Evolutionary conservation across 2,113 vertebrate species (phyloP), one percentile per base, ranked within the genome.

Genomic region (Bubo blakistoni): DNA sequence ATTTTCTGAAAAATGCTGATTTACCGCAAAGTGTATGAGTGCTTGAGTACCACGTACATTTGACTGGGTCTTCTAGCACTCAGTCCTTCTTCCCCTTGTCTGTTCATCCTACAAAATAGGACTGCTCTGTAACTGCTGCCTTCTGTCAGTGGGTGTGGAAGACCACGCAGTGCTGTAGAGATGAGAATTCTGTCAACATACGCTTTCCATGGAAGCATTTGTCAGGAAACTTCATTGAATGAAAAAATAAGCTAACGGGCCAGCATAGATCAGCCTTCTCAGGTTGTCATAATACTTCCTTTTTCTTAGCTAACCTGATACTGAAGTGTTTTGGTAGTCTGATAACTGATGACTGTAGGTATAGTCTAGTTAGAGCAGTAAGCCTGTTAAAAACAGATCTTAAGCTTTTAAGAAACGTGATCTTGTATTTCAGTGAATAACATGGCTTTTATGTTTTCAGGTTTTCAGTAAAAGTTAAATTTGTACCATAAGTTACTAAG

Each of bases 41-140:
- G 36, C n/a, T 24, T 26, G 55, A 66, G 32, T 67, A 40, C 22
- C 9, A 25, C 2, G 7, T 25, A 7, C 0, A 0, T 26, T 66
- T 62, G 27, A 2, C 29, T 70, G 42, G 15, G 8, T 78, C 10
- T 42, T 38, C 47, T 80, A 54, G 34, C 27, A 2, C 29, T 63
- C 57, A 9, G 0, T 69, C 38, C 2, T 5, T 46, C 8, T 29
- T 47, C 11, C 30, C 46, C 20, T 54, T 3, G 5, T 34, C 13
- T 44, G 14, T 32, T 46, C 10, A 4, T 72, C 16, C 20, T 11
- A 6, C 7, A 27, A 42, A 54, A 38, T 11, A 9, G 16, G 29
- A 19, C 30, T 47, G 32, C 52, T 69, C 42, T 30, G 18, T 13
- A 18, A 42, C 63, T 49, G 51, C 19, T 78, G 46, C 15, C 14